Base-by-base conservation (phyloP, 2,888 invertebrate genomes). In the Matsumyia berberina region DNA sequence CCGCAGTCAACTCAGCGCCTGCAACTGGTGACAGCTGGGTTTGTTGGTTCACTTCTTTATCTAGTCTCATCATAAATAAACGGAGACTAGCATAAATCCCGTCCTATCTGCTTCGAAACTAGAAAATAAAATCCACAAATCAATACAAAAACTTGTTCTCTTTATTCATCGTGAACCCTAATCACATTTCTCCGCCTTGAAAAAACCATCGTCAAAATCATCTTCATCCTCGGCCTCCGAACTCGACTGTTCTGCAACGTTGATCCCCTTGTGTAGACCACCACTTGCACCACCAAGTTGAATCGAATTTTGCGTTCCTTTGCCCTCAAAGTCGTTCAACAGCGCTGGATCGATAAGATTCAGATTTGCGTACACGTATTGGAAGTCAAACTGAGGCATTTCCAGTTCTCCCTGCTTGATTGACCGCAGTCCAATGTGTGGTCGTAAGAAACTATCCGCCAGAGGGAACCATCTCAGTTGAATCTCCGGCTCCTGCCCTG, bases 261-360 rank as follows among this genome's bases (percentile, higher is more conserved):
- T 64, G 4, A 57, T 64, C 0, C 76, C 81, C 3, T 51, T 64
- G 7, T 29, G n/a, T 0, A 33, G 2, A 4, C 15, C 33, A 31
- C 33, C 39, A 5, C 12, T 51, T 17, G 53, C 58, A 60, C 60
- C 73, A 0, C 87, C 87, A 70, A 88, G 79, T 15, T 87, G 86
- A 35, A 88, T 88, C 0, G 83, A 87, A 72, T 88, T 88, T 57
- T 88, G 88, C 7, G 88, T 88, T 0, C 88, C 88, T 29, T 88
- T 88, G 1, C 88, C 88, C 15, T 79, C 87, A 37, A 88, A 87
- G 74, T 88, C 88, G 2, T 83, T 88, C 62, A 89, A 69, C 15
- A 89, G 62, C 4, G 80, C 87, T 5, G 88, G 88, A 82, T 89
- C 88, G 55, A 89, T 88, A 55, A 89, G 82, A 81, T 88, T 88